Percentiles rank a stretch among this genome's conserved stretches.
These are phyloP conservation scores for Aplodontia rufa DNA, from an alignment of 2,113 vertebrate species.

Conservation along the genomic window DNA sequence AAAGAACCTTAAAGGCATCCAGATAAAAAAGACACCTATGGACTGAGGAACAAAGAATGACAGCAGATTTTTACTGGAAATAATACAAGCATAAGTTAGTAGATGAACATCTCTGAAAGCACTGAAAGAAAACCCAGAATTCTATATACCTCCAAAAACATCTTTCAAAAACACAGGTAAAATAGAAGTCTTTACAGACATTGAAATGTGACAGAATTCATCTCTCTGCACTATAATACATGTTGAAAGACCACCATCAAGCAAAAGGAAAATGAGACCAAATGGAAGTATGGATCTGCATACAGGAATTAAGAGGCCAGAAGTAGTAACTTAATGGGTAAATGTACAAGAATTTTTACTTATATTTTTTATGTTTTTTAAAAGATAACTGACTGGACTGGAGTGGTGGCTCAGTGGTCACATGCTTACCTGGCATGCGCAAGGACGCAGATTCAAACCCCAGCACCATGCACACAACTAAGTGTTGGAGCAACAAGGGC, in stretches of 20 bases:
- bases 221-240: neutral
- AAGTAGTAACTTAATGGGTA: neutral
- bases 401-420: too few relatives aligned
- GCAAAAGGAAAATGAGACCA: neutral
- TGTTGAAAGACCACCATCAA: neutral
- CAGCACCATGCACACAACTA: too few relatives aligned
- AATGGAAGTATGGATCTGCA: neutral
- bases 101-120: neutral
- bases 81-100: neutral
- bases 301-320: neutral
- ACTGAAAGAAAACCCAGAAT: neutral
- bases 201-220: neutral
- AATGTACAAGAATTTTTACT: neutral
- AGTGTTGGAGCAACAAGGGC: too few relatives aligned
- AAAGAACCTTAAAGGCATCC: neutral
- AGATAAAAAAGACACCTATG: neutral
- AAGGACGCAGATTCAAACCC: too few relatives aligned
- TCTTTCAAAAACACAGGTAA: neutral
- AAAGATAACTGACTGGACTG: too few relatives aligned
- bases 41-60: constrained; percentile 1
- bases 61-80: neutral
- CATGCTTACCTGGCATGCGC: too few relatives aligned
- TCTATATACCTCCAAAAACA: neutral
- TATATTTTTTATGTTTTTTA: neutral
- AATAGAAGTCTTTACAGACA: neutral